Evolutionary conservation across 1,140 invertebrate species (phyloP), one percentile per base, ranked within the genome.

Genomic region (Xylocopa sonorina): DNA sequence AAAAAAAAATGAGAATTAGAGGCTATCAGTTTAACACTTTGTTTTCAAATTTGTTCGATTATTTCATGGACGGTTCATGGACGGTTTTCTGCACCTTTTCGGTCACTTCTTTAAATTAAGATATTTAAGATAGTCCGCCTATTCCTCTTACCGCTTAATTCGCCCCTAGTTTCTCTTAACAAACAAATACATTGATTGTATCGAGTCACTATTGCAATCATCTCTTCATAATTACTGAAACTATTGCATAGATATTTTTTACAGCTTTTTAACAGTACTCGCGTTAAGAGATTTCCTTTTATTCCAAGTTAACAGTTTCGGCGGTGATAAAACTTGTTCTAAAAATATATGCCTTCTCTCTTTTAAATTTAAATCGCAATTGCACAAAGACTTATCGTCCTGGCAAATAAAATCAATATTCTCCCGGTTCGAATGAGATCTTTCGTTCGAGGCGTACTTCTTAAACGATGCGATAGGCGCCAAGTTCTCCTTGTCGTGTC

Each of bases 251-350:
- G 32, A 43, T 18, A 12, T 29, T 50, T 10, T 48, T 32, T 81
- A 81, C 3, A 72, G 48, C 3, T 86, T 82, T 67, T 86, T 85
- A 21, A 78, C 55, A 16, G 66, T 72, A 32, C 38, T 58, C 0
- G 62, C 75, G 7, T 41, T 55, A 24, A 82, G 58, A 27, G 75
- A 69, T 41, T 88, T 88, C 55, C 87, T 89, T 75, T 90, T 92
- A 50, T 86, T 89, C 90, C 91, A 92, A 6, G 81, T 93, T 73
- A 93, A 93, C 68, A 94, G 93, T 89, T 94, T 94, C 55, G 94
- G 93, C 21, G 94, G 94, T 69, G 93, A 94, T 72, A 95, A 86
- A 50, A 94, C 94, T 90, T 95, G 94, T 83, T 94, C 94, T 83
- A 94, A 89, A 89, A 95, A 94, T 76, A 94, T 82, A 63, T 92